phyloP scores from a whole-genome alignment of 2,797 vertebrate species.

The Pangasius djambal region DNA sequence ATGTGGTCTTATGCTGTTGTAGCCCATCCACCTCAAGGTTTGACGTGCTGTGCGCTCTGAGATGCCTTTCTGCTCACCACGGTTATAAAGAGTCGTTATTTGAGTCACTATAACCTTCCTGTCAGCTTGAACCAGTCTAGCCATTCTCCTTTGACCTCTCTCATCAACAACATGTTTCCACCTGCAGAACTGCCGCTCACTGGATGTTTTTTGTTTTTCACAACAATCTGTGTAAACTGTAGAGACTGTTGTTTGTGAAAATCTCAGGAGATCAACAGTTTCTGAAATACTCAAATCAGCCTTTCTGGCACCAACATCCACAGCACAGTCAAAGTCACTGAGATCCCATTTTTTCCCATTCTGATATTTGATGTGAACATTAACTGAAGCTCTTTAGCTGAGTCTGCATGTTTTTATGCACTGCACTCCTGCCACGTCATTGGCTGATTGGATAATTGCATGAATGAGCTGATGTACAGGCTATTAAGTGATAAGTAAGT shows the following conservation, averaged over 20 bases:
- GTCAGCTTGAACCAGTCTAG: background rate
- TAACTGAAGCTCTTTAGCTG: background rate
- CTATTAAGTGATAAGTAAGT: background rate
- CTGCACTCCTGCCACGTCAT: background rate
- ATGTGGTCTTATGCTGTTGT: background rate
- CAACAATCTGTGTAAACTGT: background rate
- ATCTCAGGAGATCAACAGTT: constrained; percentile 8
- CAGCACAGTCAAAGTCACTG: background rate
- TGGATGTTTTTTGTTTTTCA: background rate
- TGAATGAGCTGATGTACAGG: background rate
- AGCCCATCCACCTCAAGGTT: background rate
- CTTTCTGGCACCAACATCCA: background rate
- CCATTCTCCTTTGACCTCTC: background rate
- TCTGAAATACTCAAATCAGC: background rate
- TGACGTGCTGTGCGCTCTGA: background rate
- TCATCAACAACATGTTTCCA: background rate
- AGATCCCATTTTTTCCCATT: background rate
- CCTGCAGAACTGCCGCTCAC: background rate
- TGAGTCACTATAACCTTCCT: background rate
- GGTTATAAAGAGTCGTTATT: background rate
- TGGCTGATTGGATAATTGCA: background rate
- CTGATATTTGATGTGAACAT: background rate
- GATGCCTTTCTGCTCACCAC: background rate
- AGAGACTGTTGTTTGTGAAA: background rate
- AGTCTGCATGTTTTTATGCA: background rate